Base-by-base conservation (phyloP, 1,140 invertebrate species). In the Dendrolimus punctatus region DNA sequence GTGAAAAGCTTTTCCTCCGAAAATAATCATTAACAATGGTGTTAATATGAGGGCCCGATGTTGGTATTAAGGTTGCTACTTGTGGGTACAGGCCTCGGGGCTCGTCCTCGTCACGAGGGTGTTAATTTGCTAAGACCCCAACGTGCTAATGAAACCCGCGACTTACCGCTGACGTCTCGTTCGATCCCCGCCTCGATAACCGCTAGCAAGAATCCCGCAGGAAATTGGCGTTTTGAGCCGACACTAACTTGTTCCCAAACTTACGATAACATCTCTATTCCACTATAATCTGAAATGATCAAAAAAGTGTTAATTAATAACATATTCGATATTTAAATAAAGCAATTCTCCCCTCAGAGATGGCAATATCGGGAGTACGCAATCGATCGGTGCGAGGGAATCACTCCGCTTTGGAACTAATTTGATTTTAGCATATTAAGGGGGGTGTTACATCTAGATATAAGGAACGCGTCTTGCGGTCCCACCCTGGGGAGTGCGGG, bases 361-460 rank as follows among this genome's bases (percentile, higher is more conserved):
- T 59, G 62, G 68, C 68, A 73, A 79, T 74, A 79, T 71, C 53
- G 70, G 68, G 68, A 73, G 70, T 64, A 54, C 49, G 60, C 71
- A 64, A 83, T 84, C 79, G 81, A 84, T 80, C 58, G 58, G 58
- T 58, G 53, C 55, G 61, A 60, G 70, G 66, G 80, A 79, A 80
- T 81, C 76, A 81, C 80, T 81, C 76, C 74, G 69, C 71, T 65
- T 83, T 72, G 72, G 66, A 83, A 85, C 80, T 85, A 85, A 85
- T 85, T 85, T 85, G 82, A 83, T 85, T 85, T 85, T 83, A 85
- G 80, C 82, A 85, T 85, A 83, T 85, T 85, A 85, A 83, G 73
- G 71, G 68, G 69, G 64, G 67, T 60, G 74, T 72, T 68, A 70
- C 59, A 76, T 78, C 68, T 74, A 79, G 76, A 78, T 79, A 68